Evolutionary conservation across 2,888 invertebrate species (phyloP), one percentile per base, ranked within the genome.

Genomic region (Notodonta dromedarius): DNA sequence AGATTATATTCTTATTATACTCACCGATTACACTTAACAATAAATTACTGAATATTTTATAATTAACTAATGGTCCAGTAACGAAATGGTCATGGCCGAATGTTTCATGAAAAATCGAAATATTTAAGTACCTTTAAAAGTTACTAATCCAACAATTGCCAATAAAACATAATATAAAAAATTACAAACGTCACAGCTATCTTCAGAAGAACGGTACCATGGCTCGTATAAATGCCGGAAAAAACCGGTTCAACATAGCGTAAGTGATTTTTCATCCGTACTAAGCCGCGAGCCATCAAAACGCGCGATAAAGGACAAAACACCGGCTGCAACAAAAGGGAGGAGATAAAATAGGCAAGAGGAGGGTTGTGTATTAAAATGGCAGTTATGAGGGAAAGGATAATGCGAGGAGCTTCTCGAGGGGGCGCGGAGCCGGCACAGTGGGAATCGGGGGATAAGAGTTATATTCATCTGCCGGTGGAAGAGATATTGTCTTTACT

Each of bases 211-310:
- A 60, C 44, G 61, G 61, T 59, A 65, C 60, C 59, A 56, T 44
- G 35, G 44, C 61, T 59, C 59, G 64, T 71, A 68, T 62, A 61
- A 66, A 57, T 60, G 63, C 57, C 62, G 65, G 70, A 66, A 73
- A 70, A 69, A 66, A 60, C 62, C 62, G 58, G 69, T 65, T 67
- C 65, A 73, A 71, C 65, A 66, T 59, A 50, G 65, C 63, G 69
- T 69, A 73, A 73, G 67, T 67, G 70, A 73, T 73, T 73, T 69
- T 73, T 73, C 73, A 70, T 70, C 73, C 73, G 56, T 69, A 68
- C 65, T 68, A 73, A 69, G 67, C 54, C 64, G 61, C 55, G 53
- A 69, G 60, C 68, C 70, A 63, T 73, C 66, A 64, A 60, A 69
- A 69, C 61, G 63, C 42, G 62, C 59, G 63, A 73, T 73, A 68